Conservation (phyloP, 2,888 invertebrate species). For the Oxyteleia sp. region DNA sequence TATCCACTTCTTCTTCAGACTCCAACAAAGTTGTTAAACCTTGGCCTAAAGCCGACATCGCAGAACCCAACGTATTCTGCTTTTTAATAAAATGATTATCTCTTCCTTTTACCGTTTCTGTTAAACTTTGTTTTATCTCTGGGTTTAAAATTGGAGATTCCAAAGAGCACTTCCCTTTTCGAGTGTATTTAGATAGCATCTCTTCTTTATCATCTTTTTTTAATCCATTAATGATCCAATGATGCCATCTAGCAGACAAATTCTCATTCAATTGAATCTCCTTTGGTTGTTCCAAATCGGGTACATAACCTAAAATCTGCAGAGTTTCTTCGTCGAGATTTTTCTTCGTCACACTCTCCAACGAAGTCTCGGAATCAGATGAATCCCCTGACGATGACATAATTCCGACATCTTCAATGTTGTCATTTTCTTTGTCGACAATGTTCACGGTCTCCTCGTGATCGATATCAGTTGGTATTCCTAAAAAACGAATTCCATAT, state of each 20-base stretch:
- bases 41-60: conserved; percentile 7
- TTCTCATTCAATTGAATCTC: background rate
- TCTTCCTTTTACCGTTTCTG: conserved; percentile 4
- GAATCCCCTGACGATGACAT: too few relatives aligned
- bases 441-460: conserved; percentile 6
- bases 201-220: conserved; percentile 4
- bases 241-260: background rate
- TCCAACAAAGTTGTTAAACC: background rate
- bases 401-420: too few relatives aligned
- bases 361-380: too few relatives aligned
- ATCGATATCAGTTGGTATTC: conserved; percentile 9
- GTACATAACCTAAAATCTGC: conserved; percentile 22
- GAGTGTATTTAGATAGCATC: background rate
- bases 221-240: conserved; percentile 4
- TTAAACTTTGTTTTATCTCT: background rate
- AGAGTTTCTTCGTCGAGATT: conserved; percentile 2
- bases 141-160: conserved; percentile 13
- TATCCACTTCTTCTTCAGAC: background rate
- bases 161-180: conserved; percentile 2
- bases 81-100: conserved; percentile 19
- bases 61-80: conserved; percentile 21
- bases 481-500: too few relatives aligned
- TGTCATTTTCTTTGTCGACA: too few relatives aligned
- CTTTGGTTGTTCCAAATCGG: conserved; percentile 2
- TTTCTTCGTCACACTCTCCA: too few relatives aligned